Conservation (phyloP, 2,888 invertebrate genomes). For the Argyresthia albistria region DNA sequence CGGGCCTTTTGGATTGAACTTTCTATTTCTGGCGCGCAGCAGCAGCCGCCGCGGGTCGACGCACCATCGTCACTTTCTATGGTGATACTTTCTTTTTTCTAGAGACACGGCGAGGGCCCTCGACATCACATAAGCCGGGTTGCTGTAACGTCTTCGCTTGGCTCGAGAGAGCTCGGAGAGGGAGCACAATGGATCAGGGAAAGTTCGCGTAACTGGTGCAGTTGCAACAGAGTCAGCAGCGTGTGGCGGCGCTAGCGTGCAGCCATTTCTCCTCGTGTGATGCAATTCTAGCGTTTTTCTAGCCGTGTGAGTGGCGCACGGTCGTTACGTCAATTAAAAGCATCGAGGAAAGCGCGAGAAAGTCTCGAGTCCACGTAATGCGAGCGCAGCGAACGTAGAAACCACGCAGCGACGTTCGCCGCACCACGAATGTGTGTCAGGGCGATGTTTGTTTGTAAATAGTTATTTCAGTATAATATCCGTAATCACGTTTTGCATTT, state of each 20-base stretch:
- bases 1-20: constrained; percentile 56
- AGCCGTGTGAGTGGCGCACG: constrained; percentile 59
- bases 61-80: constrained; percentile 62
- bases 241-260: constrained; percentile 51
- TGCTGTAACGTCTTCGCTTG: constrained; percentile 32
- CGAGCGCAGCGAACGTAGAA: constrained; percentile 29
- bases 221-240: constrained; percentile 54
- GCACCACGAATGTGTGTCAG: constrained; percentile 42
- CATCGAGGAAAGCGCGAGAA: constrained; percentile 66
- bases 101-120: constrained; percentile 33
- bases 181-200: constrained; percentile 52
- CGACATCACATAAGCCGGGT: constrained; percentile 24
- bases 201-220: constrained; percentile 56
- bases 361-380: constrained; percentile 53
- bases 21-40: constrained; percentile 65
- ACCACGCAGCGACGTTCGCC: constrained; percentile 18
- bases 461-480: constrained; percentile 26
- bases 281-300: constrained; percentile 62
- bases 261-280: constrained; percentile 66
- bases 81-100: constrained; percentile 65
- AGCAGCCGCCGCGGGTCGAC: constrained; percentile 59
- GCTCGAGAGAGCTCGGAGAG: constrained; percentile 21
- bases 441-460: constrained; percentile 61
- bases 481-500: constrained; percentile 29
- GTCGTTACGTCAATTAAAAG: constrained; percentile 68